Evolutionary conservation across 2,888 invertebrate species (phyloP), one percentile per base, ranked within the genome.

Genomic region (Stratiomys singularior): DNA sequence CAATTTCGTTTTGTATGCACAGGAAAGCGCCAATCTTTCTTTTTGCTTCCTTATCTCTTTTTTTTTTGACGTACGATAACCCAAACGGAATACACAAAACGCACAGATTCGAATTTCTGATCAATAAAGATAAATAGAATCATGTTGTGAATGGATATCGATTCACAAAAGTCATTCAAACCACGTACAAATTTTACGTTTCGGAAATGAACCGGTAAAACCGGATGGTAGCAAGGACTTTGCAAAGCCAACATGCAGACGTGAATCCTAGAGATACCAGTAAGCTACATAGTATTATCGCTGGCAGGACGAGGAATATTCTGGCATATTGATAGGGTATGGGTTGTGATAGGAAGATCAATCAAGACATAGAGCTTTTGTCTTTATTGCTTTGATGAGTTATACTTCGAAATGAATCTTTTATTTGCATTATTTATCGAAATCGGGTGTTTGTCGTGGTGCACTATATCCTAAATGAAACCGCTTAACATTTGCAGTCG

Each of bases 141-240:
- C 60, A 25, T 60, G 27, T 64, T 64, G 11, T n/a, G 18, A 11
- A 56, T 18, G 23, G 23, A 27, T n/a, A 64, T 27, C 13, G 5
- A 64, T 64, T n/a, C n/a, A n/a, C n/a, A n/a, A n/a, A n/a, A n/a
- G n/a, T 27, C 13, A 64, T 64, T 64, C 64, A 15, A 11, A 5
- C 25, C 64, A 64, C 64, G 64, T 64, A 64, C 64, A 28, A 64
- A 28, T 64, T 64, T 64, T 64, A 64, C 64, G 64, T 64, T 28
- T 64, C 15, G 15, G 28, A 28, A 64, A 64, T 64, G 64, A 64
- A 64, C 64, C 64, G 64, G 64, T 27, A 64, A 64, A 64, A 64
- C 64, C 23, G n/a, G 60, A 60, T 60, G 60, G 5, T 21, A 23
- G 23, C 23, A 23, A 60, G 23, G 60, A 23, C n/a, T 60, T 60